Base-by-base conservation (phyloP, 2,797 vertebrate genomes). In the Amazona finschi region DNA sequence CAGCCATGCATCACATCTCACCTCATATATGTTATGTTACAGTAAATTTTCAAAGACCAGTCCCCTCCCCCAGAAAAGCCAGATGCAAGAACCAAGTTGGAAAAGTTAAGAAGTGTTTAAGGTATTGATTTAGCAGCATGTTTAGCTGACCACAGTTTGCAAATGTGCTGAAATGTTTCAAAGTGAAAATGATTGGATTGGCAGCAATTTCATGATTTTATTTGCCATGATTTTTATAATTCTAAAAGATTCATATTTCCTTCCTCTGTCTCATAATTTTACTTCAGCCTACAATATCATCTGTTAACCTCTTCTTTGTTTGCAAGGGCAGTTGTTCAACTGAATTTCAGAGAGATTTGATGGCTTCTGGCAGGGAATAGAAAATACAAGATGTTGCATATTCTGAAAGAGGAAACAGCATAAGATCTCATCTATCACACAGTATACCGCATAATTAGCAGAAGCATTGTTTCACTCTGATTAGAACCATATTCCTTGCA, bases 1-100 rank as follows among this genome's bases (percentile, higher is more conserved):
- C 86, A 93, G 77, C 75, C 93, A 92, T 69, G 78, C 89, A 94
- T 96, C 95, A 93, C 47, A 49, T 94, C 85, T 94, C 95, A 96
- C 95, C 93, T 96, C 88, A 78, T 94, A 69, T 74, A 91, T 72
- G 53, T 60, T 90, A 76, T n/a, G 50, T 73, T 94, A 94, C 72
- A 80, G 72, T 70, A 90, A 77, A 97, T 95, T 95, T 93, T 90
- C 12, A 6, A 89, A 87, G 88, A 64, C 52, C 3, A 6, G 11
- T 15, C 27, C 31, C 27, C 19, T 89, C 27, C 28, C 60, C 39
- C 21, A 57, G 75, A 83, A 94, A 85, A 95, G 11, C 16, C 93
- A 95, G 84, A 90, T 66, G 43, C 67, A 88, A 67, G 60, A 69
- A 62, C 19, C 31, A 39, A 53, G 49, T 11, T 83, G 58, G 58